These are phyloP conservation scores for Phoeniculus purpureus DNA, from an alignment of 2,797 vertebrate genomes.

Conservation along the genomic window DNA sequence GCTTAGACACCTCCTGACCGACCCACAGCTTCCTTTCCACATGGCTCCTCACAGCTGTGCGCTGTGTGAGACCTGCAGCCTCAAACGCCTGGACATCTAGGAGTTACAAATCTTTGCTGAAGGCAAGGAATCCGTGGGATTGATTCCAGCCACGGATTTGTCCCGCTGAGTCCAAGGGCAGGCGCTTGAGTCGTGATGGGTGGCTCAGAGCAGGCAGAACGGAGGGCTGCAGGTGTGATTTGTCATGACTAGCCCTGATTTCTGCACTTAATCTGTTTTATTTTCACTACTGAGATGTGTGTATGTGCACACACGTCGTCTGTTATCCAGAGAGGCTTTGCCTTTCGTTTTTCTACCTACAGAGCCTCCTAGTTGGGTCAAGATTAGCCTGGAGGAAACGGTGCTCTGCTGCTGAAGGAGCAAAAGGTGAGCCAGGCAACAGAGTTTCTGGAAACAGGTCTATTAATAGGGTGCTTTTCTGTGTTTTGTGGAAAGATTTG, in stretches of 20 bases:
- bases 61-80: not conserved
- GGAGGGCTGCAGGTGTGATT: not conserved
- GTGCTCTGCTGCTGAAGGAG: not conserved
- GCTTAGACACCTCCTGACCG: not conserved
- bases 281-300: not conserved
- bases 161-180: not conserved
- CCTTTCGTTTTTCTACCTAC: not conserved
- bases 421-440: not conserved
- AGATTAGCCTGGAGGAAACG: not conserved
- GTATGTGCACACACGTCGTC: fast-evolving
- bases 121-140: not conserved
- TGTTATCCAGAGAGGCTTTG: not conserved
- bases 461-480: not conserved
- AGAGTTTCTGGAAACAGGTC: not conserved
- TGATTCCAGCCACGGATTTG: not conserved
- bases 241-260: not conserved
- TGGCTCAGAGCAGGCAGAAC: conserved; percentile 46
- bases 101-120: not conserved
- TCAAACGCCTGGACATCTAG: not conserved
- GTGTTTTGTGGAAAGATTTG: not conserved
- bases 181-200: not conserved
- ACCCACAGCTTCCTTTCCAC: not conserved
- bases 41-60: not conserved
- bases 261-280: not conserved
- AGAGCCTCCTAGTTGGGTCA: not conserved